Base-by-base conservation (phyloP, 2,797 vertebrate genomes). In the Aphelocoma californica region DNA sequence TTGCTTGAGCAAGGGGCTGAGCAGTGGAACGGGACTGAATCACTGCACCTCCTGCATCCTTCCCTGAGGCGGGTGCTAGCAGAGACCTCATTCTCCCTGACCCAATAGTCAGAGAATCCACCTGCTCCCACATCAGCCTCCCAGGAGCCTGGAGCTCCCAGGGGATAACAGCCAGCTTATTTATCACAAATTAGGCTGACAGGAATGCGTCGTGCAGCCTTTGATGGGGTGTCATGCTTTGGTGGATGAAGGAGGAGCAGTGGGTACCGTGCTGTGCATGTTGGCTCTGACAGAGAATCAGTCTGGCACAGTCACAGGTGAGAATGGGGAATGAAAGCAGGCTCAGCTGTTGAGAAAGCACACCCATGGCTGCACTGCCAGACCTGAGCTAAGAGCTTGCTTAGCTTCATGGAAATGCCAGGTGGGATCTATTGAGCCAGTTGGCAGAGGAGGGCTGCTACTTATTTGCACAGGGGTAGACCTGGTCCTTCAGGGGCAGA, bases 21-120 rank as follows among this genome's bases (percentile, higher is more conserved):
- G 31, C 19, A 56, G 45, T 4, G 7, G 26, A 74, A n/a, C 0
- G 2, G 14, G 29, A 42, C 7, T 0, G 0, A 85, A 66, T 44
- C 36, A 34, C 21, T 45, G 54, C 34, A 71, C 26, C 31, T 73
- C n/a, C 72, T 51, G 47, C 67, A 58, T 58, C 69, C 53, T 70
- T 58, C 34, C 28, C 21, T 5, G 21, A 58, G 48, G 40, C 0
- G 0, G 13, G 14, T 74, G 50, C 34, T 42, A 57, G 54, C n/a
- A 75, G 29, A 84, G 23, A 48, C 17, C 7, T 62, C 72, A 32
- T 65, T 51, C 14, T 83, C 18, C 36, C 21, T 7, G 4, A 29
- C 12, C 18, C 20, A 45, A 32, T 1, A 11, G 40, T 12, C 1
- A 4, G 23, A 79, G 61, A 92, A 67, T 34, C 11, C 56, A 9